A percentile compares a stretch with the other conserved stretches of the same genome.
These are phyloP conservation scores for Drosophila melanica DNA, from an alignment of 1,140 invertebrate genomes.

Conservation along the genomic window DNA sequence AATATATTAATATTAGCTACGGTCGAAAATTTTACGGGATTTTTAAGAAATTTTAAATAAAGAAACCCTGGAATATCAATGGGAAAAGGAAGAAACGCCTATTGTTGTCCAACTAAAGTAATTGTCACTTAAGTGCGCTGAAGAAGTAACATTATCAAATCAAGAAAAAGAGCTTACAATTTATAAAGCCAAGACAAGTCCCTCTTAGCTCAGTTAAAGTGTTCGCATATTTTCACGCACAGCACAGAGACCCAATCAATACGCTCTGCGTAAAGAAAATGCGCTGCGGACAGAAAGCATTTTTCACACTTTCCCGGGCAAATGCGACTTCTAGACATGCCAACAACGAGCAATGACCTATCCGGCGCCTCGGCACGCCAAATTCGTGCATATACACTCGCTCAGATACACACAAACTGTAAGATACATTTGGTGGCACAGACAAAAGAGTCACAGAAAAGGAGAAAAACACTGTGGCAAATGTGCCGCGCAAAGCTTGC, in stretches of 20 bases:
- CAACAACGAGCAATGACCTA: slow-evolving; percentile 38
- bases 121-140: neutral
- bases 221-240: slow-evolving; percentile 35
- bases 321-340: slow-evolving; percentile 34
- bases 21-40: too few relatives aligned
- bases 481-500: slow-evolving; percentile 39
- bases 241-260: slow-evolving; percentile 19
- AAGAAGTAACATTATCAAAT: slow-evolving; percentile 5
- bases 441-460: slow-evolving; percentile 44
- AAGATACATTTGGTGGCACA: slow-evolving; percentile 48
- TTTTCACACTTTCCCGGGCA: slow-evolving; percentile 46
- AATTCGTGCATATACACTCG: neutral
- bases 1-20: too few relatives aligned
- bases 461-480: slow-evolving; percentile 49
- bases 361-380: slow-evolving; percentile 9
- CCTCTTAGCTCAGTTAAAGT: slow-evolving; percentile 33
- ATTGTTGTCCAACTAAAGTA: neutral
- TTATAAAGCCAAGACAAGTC: slow-evolving; percentile 26
- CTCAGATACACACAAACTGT: slow-evolving; percentile 21
- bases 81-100: too few relatives aligned
- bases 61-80: too few relatives aligned
- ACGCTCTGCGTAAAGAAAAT: slow-evolving; percentile 9
- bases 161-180: slow-evolving; percentile 34
- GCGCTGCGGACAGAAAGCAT: slow-evolving; percentile 20
- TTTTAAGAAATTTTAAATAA: too few relatives aligned